These are phyloP conservation scores for Podocnemis expansa DNA, from an alignment of 2,113 vertebrate species.

Conservation along the genomic window DNA sequence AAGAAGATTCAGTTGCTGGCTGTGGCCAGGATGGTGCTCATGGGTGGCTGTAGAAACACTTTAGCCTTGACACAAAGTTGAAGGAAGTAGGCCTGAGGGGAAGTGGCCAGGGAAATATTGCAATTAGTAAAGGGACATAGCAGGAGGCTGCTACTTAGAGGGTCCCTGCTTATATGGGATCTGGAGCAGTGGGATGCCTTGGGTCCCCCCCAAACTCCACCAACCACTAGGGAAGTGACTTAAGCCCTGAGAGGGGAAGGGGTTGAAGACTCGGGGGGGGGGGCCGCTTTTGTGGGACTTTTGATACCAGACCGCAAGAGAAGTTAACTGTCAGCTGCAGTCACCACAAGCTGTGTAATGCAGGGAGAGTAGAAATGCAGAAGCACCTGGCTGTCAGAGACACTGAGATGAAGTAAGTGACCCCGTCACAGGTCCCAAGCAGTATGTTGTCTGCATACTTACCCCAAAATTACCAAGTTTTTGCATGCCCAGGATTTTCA, in stretches of 20 bases:
- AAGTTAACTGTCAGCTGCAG: neutral
- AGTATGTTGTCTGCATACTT: neutral
- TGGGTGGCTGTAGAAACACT: neutral
- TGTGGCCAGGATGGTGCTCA: neutral
- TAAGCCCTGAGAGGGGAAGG: neutral
- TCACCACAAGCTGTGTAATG: neutral
- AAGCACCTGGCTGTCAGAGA: neutral
- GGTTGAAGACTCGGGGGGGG: neutral
- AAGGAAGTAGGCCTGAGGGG: neutral
- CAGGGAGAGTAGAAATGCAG: neutral
- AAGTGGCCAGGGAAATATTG: neutral
- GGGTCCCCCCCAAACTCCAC: too few relatives aligned
- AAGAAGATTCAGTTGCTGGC: neutral
- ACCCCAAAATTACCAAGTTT: neutral
- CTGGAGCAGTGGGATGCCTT: too few relatives aligned
- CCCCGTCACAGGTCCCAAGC: neutral
- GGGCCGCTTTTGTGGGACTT: neutral
- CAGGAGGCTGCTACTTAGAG: neutral
- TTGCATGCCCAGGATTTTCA: neutral
- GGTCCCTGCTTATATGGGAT: neutral
- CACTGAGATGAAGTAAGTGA: neutral
- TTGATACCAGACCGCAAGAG: neutral
- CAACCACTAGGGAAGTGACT: neutral
- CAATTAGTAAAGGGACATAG: neutral
- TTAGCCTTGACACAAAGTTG: neutral